Percentiles rank a stretch among this genome's conserved stretches.
Evolutionary conservation across 64 coral and sea anemone species (phyloP).

Genomic region (Catalaphyllia jardinei): DNA sequence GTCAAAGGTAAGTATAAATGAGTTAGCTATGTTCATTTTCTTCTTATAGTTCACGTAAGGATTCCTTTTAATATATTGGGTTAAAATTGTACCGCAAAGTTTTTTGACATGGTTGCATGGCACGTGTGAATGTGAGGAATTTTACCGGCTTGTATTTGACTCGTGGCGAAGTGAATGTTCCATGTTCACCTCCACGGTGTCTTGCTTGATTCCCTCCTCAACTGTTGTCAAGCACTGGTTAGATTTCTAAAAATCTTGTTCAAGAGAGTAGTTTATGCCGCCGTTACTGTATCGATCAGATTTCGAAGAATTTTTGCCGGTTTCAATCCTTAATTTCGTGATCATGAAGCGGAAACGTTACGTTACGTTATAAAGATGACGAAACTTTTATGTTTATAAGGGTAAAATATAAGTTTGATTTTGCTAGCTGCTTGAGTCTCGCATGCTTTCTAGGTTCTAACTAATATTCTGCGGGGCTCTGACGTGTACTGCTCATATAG

Average conservation of each 20-base stretch:
- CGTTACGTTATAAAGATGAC: too few species aligned
- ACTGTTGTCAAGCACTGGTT: background rate
- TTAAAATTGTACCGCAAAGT: background rate
- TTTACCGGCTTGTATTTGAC: slow-evolving; percentile 10
- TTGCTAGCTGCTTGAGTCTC: too few species aligned
- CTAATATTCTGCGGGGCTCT: too few species aligned
- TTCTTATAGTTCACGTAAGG: background rate
- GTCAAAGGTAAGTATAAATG: slow-evolving; percentile 27
- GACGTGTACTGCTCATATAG: too few species aligned
- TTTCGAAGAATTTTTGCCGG: too few species aligned
- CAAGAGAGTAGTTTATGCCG: background rate
- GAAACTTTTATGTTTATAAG: too few species aligned
- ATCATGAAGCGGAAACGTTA: too few species aligned
- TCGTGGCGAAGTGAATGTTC: background rate
- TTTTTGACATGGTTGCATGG: background rate
- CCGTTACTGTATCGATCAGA: background rate
- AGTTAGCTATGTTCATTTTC: background rate
- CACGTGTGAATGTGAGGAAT: background rate
- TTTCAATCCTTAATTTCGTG: too few species aligned
- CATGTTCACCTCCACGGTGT: background rate
- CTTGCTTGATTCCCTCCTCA: background rate
- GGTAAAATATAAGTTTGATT: too few species aligned
- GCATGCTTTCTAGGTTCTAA: too few species aligned
- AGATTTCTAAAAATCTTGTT: background rate
- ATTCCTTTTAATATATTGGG: background rate